phyloP scores from a whole-genome alignment of 2,888 invertebrate genomes.

The Drosophila suboccidentalis region DNA sequence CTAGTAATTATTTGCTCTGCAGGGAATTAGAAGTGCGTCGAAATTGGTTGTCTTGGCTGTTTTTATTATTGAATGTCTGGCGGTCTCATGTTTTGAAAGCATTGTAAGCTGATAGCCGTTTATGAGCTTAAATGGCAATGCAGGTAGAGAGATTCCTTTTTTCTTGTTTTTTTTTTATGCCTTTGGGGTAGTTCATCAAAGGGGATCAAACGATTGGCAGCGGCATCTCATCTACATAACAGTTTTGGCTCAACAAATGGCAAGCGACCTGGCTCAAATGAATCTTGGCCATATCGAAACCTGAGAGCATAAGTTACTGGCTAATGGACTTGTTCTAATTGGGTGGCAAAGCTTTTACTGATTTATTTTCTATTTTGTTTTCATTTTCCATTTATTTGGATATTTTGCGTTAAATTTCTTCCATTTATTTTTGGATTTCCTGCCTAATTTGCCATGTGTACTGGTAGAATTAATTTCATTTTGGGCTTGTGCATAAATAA shows the following conservation, averaged over 20 bases:
- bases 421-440: conserved; percentile 3
- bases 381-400: conserved; percentile 12
- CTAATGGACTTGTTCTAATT: conserved; percentile 44
- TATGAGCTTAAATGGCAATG: conserved; percentile 76
- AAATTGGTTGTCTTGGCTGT: background rate
- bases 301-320: conserved; percentile 14
- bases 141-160: conserved; percentile 61
- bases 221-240: conserved; percentile 54
- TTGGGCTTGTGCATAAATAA: conserved; percentile 22
- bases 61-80: conserved; percentile 52
- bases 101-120: conserved; percentile 75
- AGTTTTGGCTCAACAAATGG: conserved; percentile 44
- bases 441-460: background rate
- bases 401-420: background rate
- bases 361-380: conserved; percentile 8
- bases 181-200: conserved; percentile 62
- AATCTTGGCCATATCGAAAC: conserved; percentile 21
- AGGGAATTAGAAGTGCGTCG: conserved; percentile 27
- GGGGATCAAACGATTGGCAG: conserved; percentile 63
- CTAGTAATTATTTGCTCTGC: background rate
- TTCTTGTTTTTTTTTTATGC: conserved; percentile 23
- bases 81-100: conserved; percentile 58
- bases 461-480: conserved; percentile 1
- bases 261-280: conserved; percentile 16
- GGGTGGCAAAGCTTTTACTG: conserved; percentile 30